Evolutionary conservation across 2,113 vertebrate species (phyloP), one percentile per base, ranked within the genome.

Genomic region (Scartelaos histophorus): DNA sequence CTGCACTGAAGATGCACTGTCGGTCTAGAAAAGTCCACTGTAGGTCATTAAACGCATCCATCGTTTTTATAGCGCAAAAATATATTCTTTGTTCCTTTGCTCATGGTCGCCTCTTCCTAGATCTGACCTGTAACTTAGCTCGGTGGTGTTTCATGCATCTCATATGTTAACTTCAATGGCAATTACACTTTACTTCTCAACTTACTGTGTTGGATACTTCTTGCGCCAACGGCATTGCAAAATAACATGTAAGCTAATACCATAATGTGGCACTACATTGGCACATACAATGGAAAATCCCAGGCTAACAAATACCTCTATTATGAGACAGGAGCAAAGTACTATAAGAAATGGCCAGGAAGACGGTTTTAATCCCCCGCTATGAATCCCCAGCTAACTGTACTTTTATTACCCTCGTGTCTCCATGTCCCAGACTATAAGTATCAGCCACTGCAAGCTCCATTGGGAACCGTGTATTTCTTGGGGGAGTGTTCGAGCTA

Each of bases 351-450:
- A 78, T 69, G 13, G 61, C 45, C 12, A 69, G 72, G 66, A 76
- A 51, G 49, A 70, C 66, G 34, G 51, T 58, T 77, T 87, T 54
- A 61, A 45, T 73, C 77, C 62, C 70, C 45, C 4, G 56, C 38
- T 58, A 6, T 66, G n/a, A 47, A 19, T 45, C 67, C 60, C 56
- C 60, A 65, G 69, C 64, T 45, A 34, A 69, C 71, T 47, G 43
- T 66, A 70, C 22, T 69, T 90, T 84, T 76, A 86, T 66, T 17
- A 77, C 75, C 45, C 43, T 19, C 24, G 64, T 68, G 77, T 85
- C 85, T 86, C 76, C 65, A 25, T 86, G 71, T 75, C 72, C 54
- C 53, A 22, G 73, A 53, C 47, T 58, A 11, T 56, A 70, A 51
- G 34, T 54, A 74, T 70, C 22, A 67, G 24, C 71, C 35, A 21